Conservation (phyloP, 2,113 vertebrate species). For the Ammodytes dubius region DNA sequence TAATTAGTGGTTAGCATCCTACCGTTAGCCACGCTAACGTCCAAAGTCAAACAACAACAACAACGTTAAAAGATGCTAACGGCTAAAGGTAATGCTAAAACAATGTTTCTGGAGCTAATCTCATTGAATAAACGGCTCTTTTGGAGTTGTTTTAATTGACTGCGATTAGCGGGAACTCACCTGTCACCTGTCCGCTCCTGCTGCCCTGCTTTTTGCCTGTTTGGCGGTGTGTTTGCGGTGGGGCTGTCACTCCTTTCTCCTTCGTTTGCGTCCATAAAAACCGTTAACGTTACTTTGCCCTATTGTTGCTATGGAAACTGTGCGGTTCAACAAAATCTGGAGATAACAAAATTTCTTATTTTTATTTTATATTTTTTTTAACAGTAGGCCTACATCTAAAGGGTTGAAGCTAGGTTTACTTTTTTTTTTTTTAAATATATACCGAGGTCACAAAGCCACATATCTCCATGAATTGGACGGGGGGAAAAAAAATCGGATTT, state of each 20-base stretch:
- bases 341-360: too few species aligned
- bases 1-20: background rate
- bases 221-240: background rate
- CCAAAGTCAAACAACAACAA: background rate
- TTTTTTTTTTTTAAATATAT: too few species aligned
- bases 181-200: slow-evolving; percentile 15
- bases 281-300: background rate
- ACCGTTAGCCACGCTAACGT: slow-evolving; percentile 5
- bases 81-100: background rate
- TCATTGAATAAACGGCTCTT: too few species aligned
- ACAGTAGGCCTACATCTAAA: too few species aligned
- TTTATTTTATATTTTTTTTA: too few species aligned
- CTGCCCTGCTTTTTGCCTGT: background rate
- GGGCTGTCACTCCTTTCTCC: too few species aligned
- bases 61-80: background rate
- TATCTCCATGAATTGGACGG: too few species aligned
- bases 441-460: background rate
- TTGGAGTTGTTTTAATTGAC: background rate
- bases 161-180: background rate
- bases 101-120: too few species aligned
- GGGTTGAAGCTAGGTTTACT: too few species aligned
- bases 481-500: too few species aligned
- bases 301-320: background rate
- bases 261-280: background rate
- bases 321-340: background rate